A percentile compares a stretch with the other conserved stretches of the same genome.
Evolutionary conservation across 2,888 invertebrate species (phyloP).

Genomic region (Drosophila anomelani): DNA sequence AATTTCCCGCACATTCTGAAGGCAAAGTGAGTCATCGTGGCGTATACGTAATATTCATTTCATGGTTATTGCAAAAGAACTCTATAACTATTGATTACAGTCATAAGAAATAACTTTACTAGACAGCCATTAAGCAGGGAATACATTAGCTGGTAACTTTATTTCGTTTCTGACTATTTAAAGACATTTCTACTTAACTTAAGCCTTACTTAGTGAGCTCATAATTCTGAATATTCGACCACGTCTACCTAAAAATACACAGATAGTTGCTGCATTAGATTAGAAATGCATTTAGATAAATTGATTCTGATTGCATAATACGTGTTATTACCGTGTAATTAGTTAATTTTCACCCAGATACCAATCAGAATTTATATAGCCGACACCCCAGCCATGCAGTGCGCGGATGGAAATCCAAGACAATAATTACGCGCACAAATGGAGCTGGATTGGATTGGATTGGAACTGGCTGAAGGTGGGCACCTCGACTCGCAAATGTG

Average conservation of each 20-base stretch:
- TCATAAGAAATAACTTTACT: slow-evolving; percentile 3
- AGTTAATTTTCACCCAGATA: slow-evolving; percentile 38
- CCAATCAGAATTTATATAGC: slow-evolving; percentile 17
- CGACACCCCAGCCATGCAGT: slow-evolving; percentile 11
- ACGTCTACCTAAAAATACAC: slow-evolving; percentile 22
- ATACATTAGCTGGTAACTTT: neutral
- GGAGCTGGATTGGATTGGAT: slow-evolving; percentile 47
- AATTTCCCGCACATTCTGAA: slow-evolving; percentile 8
- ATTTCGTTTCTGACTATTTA: neutral
- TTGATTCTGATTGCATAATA: slow-evolving; percentile 44
- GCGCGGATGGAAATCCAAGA: slow-evolving; percentile 19
- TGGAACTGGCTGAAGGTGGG: slow-evolving; percentile 56
- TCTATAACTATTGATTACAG: slow-evolving; percentile 15
- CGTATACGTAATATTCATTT: slow-evolving; percentile 17
- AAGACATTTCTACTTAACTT: neutral
- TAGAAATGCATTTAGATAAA: slow-evolving; percentile 41
- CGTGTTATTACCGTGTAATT: slow-evolving; percentile 46
- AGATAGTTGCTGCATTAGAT: slow-evolving; percentile 9
- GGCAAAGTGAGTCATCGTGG: slow-evolving; percentile 12
- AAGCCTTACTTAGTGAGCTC: neutral
- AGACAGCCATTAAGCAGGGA: neutral
- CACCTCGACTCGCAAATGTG: slow-evolving; percentile 55
- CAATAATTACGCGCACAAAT: slow-evolving; percentile 66
- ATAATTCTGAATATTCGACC: neutral
- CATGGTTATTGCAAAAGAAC: neutral